These are phyloP conservation scores for Pheosia gnoma DNA, from an alignment of 2,888 invertebrate genomes.

Conservation along the genomic window DNA sequence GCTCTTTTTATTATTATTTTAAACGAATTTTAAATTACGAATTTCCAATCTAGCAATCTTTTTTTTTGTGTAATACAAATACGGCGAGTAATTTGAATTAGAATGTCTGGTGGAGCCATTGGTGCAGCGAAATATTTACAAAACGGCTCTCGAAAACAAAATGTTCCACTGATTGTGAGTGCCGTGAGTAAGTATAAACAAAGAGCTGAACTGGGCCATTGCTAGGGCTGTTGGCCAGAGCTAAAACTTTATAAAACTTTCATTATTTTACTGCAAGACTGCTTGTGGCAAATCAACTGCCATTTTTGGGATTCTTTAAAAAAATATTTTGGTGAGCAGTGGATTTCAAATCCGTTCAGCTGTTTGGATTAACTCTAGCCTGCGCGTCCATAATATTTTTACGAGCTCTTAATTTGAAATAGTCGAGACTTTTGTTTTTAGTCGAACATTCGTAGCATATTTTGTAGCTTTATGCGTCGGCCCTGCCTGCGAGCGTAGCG, in stretches of 20 bases:
- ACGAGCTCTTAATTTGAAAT: too few species aligned
- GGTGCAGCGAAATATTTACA: conserved; percentile 43
- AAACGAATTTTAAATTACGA: conserved; percentile 1
- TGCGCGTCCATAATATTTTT: too few species aligned
- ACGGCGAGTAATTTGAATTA: conserved; percentile 26
- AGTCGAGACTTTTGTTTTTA: background rate
- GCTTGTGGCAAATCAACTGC: too few species aligned
- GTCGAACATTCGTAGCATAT: background rate
- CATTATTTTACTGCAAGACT: background rate
- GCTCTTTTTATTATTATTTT: background rate
- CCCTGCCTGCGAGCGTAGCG: conserved; percentile 8
- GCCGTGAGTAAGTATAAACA: conserved; percentile 32
- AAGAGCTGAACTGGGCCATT: conserved; percentile 25
- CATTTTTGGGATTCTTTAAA: too few species aligned
- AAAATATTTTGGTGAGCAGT: too few species aligned
- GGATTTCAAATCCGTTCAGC: too few species aligned
- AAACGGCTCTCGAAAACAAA: conserved; percentile 40
- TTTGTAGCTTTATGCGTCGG: background rate
- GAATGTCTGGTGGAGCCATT: conserved; percentile 37
- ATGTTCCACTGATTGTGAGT: conserved; percentile 34
- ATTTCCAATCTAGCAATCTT: conserved; percentile 4
- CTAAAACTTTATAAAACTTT: background rate
- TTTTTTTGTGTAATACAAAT: conserved; percentile 10
- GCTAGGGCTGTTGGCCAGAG: conserved; percentile 25
- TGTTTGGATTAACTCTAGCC: too few species aligned